phyloP scores from a whole-genome alignment of 2,888 invertebrate genomes.

The Nebria salina region DNA sequence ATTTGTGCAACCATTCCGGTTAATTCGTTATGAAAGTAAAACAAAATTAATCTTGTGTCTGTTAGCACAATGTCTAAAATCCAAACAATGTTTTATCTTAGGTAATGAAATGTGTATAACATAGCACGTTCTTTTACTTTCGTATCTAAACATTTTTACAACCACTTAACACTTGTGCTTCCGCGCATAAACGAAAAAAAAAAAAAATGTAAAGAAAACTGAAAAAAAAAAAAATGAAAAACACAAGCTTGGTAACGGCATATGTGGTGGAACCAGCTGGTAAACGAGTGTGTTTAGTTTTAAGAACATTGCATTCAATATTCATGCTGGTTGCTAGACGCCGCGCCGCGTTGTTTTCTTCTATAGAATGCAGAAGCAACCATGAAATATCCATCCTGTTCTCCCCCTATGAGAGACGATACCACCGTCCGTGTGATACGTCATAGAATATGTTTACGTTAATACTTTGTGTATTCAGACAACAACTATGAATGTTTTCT shows the following conservation, averaged over 20 bases:
- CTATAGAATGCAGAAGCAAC: neutral
- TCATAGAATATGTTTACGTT: neutral
- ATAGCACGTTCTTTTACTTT: too few relatives aligned
- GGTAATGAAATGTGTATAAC: neutral
- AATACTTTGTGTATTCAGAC: neutral
- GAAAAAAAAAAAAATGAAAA: neutral
- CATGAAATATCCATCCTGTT: neutral
- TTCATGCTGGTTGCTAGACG: neutral
- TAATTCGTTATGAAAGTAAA: too few relatives aligned
- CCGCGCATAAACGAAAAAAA: neutral
- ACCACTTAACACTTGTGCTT: neutral
- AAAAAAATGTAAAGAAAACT: neutral
- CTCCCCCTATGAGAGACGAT: neutral
- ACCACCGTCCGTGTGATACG: neutral
- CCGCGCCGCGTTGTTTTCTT: neutral
- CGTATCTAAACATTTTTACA: neutral
- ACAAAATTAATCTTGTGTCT: neutral
- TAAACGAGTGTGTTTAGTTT: neutral
- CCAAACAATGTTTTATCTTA: neutral
- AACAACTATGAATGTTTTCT: neutral
- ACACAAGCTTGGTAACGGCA: neutral
- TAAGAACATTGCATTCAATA: conserved; percentile 1
- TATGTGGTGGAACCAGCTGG: neutral
- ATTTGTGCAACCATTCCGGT: too few relatives aligned
- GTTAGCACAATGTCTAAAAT: neutral